Conservation (phyloP, 92 coral and sea anemone species). For the Montipora capitata region DNA sequence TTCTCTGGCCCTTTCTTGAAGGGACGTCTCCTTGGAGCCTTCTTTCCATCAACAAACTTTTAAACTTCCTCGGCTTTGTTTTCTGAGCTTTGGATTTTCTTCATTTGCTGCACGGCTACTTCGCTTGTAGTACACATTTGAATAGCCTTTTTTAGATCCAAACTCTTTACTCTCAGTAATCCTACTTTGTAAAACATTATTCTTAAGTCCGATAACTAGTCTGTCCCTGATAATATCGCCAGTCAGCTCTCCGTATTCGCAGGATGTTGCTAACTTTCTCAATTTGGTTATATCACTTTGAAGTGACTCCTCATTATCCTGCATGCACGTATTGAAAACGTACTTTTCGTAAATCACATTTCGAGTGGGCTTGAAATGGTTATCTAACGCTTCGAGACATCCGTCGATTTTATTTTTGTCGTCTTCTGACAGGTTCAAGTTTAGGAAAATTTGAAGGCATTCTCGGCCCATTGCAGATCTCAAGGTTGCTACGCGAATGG, state of each 20-base stretch:
- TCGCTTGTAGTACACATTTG: constrained; percentile 70
- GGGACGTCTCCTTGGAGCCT: no score
- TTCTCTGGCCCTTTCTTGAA: no score
- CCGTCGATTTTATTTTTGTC: constrained; percentile 10
- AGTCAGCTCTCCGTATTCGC: constrained; percentile 69
- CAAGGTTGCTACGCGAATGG: constrained; percentile 53
- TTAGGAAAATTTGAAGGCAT: constrained; percentile 26
- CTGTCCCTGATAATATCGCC: constrained; percentile 73
- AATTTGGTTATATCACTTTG: constrained; percentile 26
- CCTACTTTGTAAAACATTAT: constrained; percentile 51
- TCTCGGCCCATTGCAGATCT: constrained; percentile 64
- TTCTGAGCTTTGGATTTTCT: constrained; percentile 12
- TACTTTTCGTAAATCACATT: constrained; percentile 49
- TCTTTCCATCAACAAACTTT: no score
- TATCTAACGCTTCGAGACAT: constrained; percentile 42
- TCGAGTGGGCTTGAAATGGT: constrained; percentile 67
- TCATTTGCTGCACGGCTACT: constrained; percentile 45
- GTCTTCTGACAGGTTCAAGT: constrained; percentile 36
- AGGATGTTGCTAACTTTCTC: constrained; percentile 33
- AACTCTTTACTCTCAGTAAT: constrained; percentile 58
- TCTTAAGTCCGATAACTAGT: no score
- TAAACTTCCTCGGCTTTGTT: neutral
- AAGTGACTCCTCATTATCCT: constrained; percentile 18
- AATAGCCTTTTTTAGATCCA: constrained; percentile 57
- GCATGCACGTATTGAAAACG: constrained; percentile 65